These are phyloP conservation scores for Ceratina australensis DNA, from an alignment of 1,140 invertebrate genomes.

Conservation along the genomic window DNA sequence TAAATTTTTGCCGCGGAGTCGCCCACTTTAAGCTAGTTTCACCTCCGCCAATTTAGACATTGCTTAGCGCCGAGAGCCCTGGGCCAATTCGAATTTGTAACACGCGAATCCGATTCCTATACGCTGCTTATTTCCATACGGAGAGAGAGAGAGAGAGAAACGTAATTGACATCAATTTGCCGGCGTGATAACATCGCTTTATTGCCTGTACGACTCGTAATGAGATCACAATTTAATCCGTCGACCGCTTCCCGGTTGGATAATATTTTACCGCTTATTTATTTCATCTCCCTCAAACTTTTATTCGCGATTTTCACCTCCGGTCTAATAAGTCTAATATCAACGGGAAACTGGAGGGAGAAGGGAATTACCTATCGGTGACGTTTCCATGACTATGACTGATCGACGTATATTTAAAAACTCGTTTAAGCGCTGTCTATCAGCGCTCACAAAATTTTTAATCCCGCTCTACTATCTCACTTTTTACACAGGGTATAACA, in stretches of 20 bases:
- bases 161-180: conserved; percentile 25
- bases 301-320: background rate
- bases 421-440: conserved; percentile 58
- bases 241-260: background rate
- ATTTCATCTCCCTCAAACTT: background rate
- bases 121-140: conserved; percentile 6
- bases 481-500: no score
- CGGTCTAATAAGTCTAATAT: conserved; percentile 6
- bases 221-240: background rate
- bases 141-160: conserved; percentile 2
- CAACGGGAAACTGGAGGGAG: conserved; percentile 39
- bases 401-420: conserved; percentile 54
- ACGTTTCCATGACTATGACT: conserved; percentile 52
- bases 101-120: conserved; percentile 25
- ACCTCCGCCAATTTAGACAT: conserved; percentile 44
- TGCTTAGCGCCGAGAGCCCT: conserved; percentile 17
- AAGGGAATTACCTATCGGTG: conserved; percentile 32
- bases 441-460: conserved; percentile 24
- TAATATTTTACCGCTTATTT: no score
- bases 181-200: background rate
- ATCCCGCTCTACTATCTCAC: no score
- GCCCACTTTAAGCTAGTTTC: conserved; percentile 40
- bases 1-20: conserved; percentile 4
- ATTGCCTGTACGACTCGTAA: background rate
- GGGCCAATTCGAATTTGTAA: conserved; percentile 4